These are phyloP conservation scores for Protomyctophum bolini DNA, from an alignment of 2,113 vertebrate genomes.

Conservation along the genomic window DNA sequence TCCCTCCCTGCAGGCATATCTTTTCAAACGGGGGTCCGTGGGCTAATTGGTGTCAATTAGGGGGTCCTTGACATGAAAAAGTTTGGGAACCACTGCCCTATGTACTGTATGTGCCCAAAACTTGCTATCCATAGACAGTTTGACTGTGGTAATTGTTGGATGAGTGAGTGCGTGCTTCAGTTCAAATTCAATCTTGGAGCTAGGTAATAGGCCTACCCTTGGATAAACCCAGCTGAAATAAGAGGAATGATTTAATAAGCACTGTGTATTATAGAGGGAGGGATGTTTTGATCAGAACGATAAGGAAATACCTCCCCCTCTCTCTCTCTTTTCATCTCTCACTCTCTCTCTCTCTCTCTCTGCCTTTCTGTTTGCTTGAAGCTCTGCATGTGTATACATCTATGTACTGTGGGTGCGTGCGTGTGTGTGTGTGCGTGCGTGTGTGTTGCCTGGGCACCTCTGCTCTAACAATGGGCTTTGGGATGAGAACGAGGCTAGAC, in stretches of 20 bases:
- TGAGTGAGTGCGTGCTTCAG: conserved; percentile 18
- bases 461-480: conserved; percentile 52
- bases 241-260: conserved; percentile 72
- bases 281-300: conserved; percentile 76
- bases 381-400: conserved; percentile 8
- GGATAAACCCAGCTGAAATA: conserved; percentile 60
- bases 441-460: conserved; percentile 40
- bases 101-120: not conserved
- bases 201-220: conserved; percentile 44
- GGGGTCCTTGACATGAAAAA: too few relatives aligned
- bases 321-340: not conserved
- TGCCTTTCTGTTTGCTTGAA: conserved; percentile 51
- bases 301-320: conserved; percentile 54
- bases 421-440: not conserved
- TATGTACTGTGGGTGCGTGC: conserved; percentile 1
- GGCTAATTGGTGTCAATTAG: too few relatives aligned
- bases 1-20: not conserved
- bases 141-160: conserved; percentile 26
- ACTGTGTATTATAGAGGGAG: conserved; percentile 58
- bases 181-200: conserved; percentile 20
- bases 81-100: not conserved
- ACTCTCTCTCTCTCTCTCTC: conserved; percentile 21
- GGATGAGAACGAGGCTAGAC: conserved; percentile 73
- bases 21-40: conserved; percentile 7
- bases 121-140: conserved; percentile 31